phyloP scores from a whole-genome alignment of 2,113 vertebrate genomes.

The Stomatorhinus ivindoensis region DNA sequence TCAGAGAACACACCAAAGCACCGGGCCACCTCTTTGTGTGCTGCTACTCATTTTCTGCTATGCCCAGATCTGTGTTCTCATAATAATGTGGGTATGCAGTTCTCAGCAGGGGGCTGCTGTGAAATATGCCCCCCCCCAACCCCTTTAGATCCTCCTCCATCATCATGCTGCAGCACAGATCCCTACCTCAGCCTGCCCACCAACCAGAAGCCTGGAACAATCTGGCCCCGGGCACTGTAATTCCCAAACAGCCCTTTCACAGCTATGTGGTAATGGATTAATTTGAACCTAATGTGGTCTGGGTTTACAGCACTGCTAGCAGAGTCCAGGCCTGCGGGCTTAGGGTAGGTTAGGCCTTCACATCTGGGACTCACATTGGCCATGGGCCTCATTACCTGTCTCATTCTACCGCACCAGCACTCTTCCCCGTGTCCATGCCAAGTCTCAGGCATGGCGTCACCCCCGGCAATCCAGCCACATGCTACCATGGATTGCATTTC shows the following conservation, averaged over 20 bases:
- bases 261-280: slow-evolving; percentile 78
- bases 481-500: not conserved
- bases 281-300: slow-evolving; percentile 79
- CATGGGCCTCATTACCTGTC: slow-evolving; percentile 75
- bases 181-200: slow-evolving; percentile 70
- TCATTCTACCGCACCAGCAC: slow-evolving; percentile 48
- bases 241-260: slow-evolving; percentile 77
- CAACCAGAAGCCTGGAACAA: slow-evolving; percentile 77
- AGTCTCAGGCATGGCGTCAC: slow-evolving; percentile 26
- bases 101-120: slow-evolving; percentile 75
- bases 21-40: slow-evolving; percentile 57
- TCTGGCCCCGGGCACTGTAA: slow-evolving; percentile 73
- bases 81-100: slow-evolving; percentile 76
- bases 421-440: not conserved
- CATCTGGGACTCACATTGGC: slow-evolving; percentile 88
- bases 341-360: slow-evolving; percentile 72
- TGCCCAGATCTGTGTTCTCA: slow-evolving; percentile 74
- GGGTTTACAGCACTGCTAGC: slow-evolving; percentile 76
- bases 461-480: slow-evolving; percentile 8
- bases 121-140: slow-evolving; percentile 62
- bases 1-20: slow-evolving; percentile 50
- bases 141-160: slow-evolving; percentile 51
- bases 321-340: slow-evolving; percentile 73
- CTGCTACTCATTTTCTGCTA: slow-evolving; percentile 75
- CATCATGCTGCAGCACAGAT: slow-evolving; percentile 67